These are phyloP conservation scores for Holothuria scabra DNA, from an alignment of 53 echinoderm and acorn worm species.

Conservation along the genomic window DNA sequence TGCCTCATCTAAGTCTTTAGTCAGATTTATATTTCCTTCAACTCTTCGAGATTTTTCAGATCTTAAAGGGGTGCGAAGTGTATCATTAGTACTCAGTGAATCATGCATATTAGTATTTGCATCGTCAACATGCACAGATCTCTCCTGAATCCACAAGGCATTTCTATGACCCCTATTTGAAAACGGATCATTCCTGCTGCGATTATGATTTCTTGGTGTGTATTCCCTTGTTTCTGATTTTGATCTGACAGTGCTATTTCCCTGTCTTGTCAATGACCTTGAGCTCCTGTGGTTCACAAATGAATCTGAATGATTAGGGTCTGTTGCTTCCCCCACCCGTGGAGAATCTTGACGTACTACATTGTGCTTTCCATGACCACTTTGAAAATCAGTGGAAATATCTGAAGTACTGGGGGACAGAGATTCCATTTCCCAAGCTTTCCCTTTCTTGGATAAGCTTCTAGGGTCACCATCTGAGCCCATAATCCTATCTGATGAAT, in stretches of 20 bases:
- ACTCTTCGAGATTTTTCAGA: constrained; percentile 31
- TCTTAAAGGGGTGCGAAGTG: neutral
- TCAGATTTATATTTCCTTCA: constrained; percentile 3
- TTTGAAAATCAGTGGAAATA: no score
- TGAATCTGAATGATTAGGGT: constrained; percentile 5
- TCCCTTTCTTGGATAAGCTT: no score
- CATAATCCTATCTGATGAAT: constrained; percentile 24
- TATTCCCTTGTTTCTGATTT: constrained; percentile 44
- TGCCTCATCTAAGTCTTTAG: constrained; percentile 41
- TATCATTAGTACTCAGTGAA: constrained; percentile 5
- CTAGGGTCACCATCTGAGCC: neutral
- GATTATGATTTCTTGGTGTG: neutral
- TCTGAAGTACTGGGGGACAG: no score
- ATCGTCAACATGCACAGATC: constrained; percentile 22
- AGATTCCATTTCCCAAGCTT: no score
- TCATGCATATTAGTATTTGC: constrained; percentile 41
- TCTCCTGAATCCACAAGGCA: constrained; percentile 31
- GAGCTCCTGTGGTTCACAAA: constrained; percentile 21
- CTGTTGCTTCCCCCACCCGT: neutral
- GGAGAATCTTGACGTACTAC: no score
- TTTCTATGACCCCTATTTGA: neutral
- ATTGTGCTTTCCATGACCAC: no score
- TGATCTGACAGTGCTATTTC: neutral
- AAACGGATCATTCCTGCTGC: neutral
- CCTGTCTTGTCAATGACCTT: constrained; percentile 14